Conservation (phyloP, 2,888 invertebrate genomes). For the Biston stratarius region DNA sequence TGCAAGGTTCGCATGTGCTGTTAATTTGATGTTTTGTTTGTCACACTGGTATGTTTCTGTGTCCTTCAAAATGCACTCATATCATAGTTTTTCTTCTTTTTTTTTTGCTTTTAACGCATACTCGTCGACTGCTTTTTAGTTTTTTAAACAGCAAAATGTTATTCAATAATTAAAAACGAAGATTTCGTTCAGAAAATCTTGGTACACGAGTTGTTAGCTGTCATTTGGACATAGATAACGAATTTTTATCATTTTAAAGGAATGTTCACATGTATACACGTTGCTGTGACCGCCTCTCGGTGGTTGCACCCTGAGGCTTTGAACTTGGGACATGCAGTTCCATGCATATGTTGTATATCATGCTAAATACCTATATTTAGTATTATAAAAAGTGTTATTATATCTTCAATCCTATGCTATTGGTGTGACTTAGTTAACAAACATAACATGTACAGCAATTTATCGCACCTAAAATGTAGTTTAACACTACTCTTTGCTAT, state of each 20-base stretch:
- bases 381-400: not conserved
- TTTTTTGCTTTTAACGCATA: slow-evolving; percentile 71
- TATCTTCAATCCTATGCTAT: slow-evolving; percentile 3
- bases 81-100: slow-evolving; percentile 74
- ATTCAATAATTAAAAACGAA: slow-evolving; percentile 49
- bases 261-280: slow-evolving; percentile 79
- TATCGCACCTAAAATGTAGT: not conserved
- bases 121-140: slow-evolving; percentile 64
- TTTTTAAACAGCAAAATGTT: slow-evolving; percentile 69
- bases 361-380: no score
- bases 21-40: slow-evolving; percentile 47
- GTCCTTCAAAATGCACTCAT: slow-evolving; percentile 82
- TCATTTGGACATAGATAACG: slow-evolving; percentile 60
- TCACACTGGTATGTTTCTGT: slow-evolving; percentile 73
- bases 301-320: slow-evolving; percentile 54
- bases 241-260: slow-evolving; percentile 72
- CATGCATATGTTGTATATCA: not conserved
- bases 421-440: not conserved
- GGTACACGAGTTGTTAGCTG: slow-evolving; percentile 63
- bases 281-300: slow-evolving; percentile 57
- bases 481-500: no score
- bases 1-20: slow-evolving; percentile 40
- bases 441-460: not conserved
- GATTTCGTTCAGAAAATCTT: slow-evolving; percentile 65
- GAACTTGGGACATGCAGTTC: slow-evolving; percentile 49